Conservation (phyloP, 2,797 vertebrate species). For the Falco naumanni region DNA sequence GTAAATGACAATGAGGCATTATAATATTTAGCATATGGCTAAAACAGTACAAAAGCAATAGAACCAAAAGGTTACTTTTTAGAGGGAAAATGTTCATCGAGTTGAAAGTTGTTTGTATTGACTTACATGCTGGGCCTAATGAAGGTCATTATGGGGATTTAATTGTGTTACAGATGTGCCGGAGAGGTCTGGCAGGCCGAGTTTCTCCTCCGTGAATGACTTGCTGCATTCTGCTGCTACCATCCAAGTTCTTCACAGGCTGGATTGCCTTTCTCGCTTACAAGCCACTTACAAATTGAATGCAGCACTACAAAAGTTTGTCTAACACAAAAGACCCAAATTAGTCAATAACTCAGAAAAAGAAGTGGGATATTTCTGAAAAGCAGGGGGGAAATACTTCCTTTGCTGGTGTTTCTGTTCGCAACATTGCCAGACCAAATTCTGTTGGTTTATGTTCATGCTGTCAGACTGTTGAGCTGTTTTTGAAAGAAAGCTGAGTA, state of each 20-base stretch:
- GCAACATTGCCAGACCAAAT: not conserved
- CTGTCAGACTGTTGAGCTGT: not conserved
- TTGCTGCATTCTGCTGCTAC: not conserved
- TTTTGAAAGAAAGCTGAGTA: not conserved
- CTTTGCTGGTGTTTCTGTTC: not conserved
- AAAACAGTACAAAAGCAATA: not conserved
- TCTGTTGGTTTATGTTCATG: not conserved
- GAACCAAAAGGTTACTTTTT: constrained; percentile 10
- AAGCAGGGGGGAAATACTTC: not conserved
- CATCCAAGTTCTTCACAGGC: not conserved
- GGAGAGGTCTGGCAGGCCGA: not conserved
- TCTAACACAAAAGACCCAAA: not conserved
- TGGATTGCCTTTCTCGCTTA: not conserved
- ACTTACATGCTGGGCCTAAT: constrained; percentile 19
- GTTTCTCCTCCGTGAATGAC: not conserved
- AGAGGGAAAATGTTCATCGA: not conserved
- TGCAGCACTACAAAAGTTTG: not conserved
- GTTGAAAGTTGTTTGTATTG: constrained; percentile 20
- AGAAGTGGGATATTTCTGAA: not conserved
- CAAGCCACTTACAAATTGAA: not conserved
- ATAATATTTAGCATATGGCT: constrained; percentile 60
- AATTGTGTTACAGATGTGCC: not conserved
- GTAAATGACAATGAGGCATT: constrained; percentile 68
- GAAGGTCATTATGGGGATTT: constrained; percentile 8
- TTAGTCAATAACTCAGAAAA: not conserved